phyloP scores from a whole-genome alignment of 2,888 invertebrate species.

The Drosophila merina region DNA sequence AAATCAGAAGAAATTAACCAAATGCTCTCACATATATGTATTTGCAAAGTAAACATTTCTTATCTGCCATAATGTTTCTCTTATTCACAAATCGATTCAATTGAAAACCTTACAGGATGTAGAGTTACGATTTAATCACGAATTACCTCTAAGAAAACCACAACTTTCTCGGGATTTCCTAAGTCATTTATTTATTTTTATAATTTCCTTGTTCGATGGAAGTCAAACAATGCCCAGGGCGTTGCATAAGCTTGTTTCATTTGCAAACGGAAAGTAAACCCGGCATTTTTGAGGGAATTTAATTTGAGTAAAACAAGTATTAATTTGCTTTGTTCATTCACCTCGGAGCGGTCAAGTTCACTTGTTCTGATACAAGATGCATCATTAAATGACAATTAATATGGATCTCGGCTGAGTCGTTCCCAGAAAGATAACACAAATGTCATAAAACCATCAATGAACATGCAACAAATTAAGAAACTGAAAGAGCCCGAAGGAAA shows the following conservation, averaged over 20 bases:
- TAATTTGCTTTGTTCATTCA: slow-evolving; percentile 23
- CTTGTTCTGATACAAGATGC: slow-evolving; percentile 10
- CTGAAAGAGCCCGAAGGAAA: slow-evolving; percentile 22
- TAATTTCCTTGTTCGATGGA: slow-evolving; percentile 38
- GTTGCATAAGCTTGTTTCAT: slow-evolving; percentile 36
- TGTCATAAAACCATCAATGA: slow-evolving; percentile 37
- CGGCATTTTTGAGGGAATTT: slow-evolving; percentile 31
- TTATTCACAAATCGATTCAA: background rate
- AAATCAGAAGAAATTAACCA: background rate
- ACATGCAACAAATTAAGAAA: slow-evolving; percentile 55
- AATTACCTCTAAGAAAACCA: background rate
- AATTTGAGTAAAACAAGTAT: slow-evolving; percentile 17
- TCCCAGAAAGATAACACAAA: slow-evolving; percentile 18
- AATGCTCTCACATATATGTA: no score
- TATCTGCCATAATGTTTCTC: background rate
- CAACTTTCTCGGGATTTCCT: slow-evolving; percentile 22
- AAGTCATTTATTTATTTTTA: slow-evolving; percentile 22
- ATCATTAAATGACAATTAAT: slow-evolving; percentile 27
- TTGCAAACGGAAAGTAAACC: slow-evolving; percentile 12
- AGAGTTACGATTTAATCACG: background rate
- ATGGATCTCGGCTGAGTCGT: slow-evolving; percentile 24
- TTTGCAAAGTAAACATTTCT: background rate
- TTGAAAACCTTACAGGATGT: slow-evolving; percentile 16
- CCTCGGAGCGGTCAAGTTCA: slow-evolving; percentile 32
- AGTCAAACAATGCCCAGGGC: slow-evolving; percentile 26